Conservation (phyloP, 2,888 invertebrate species). For the Silvanus unidentatus region DNA sequence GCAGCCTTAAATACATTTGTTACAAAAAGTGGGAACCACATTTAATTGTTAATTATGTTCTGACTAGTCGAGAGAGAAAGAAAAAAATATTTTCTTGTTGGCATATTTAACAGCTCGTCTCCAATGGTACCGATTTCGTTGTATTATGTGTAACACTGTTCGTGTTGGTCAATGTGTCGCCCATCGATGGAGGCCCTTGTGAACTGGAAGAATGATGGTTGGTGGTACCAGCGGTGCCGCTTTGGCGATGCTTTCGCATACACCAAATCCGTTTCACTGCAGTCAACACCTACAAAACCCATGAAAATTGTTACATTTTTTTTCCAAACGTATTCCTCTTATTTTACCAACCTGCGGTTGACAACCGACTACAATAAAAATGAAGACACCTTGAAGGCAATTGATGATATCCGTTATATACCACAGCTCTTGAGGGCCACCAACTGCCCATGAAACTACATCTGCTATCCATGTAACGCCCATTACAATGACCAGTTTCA, state of each 20-base stretch:
- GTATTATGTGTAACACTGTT: constrained; percentile 61
- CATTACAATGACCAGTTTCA: constrained; percentile 80
- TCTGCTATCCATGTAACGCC: constrained; percentile 76
- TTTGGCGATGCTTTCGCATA: constrained; percentile 42
- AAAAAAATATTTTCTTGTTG: too few relatives aligned
- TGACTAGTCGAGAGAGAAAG: not conserved
- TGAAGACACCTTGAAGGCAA: constrained; percentile 81
- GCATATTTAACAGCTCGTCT: constrained; percentile 48
- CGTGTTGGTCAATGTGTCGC: constrained; percentile 67
- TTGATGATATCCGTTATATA: constrained; percentile 80
- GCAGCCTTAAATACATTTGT: not conserved
- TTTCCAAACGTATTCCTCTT: too few relatives aligned
- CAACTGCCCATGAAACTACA: constrained; percentile 76
- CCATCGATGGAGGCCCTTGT: constrained; percentile 76
- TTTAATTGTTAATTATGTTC: not conserved
- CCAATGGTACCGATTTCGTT: constrained; percentile 47
- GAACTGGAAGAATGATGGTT: constrained; percentile 69
- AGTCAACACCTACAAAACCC: constrained; percentile 52
- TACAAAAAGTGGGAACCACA: not conserved
- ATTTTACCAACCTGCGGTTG: constrained; percentile 70
- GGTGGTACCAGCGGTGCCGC: constrained; percentile 56
- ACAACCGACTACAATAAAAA: constrained; percentile 83
- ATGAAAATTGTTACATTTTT: constrained; percentile 7
- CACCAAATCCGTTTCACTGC: constrained; percentile 63
- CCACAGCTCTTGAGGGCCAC: constrained; percentile 76